Base-by-base conservation (phyloP, 2,888 invertebrate genomes). In the Candidula unifasciata region DNA sequence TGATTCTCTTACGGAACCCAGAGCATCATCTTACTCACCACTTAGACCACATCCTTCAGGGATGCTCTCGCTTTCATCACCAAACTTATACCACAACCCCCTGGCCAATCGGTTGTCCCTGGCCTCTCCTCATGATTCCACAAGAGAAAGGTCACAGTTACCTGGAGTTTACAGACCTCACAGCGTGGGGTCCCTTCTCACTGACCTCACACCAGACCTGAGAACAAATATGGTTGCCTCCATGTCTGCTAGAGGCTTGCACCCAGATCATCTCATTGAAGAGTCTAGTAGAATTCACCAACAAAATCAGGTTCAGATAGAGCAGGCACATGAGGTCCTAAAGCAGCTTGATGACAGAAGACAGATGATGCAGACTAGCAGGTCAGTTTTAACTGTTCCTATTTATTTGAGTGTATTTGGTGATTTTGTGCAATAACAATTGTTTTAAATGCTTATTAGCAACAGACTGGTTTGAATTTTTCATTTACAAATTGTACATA, bases 281-380 rank as follows among this genome's bases (percentile, higher is more conserved):
- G 91, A 90, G 85, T 89, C 90, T 64, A 87, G 88, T 73, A 88
- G 88, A 35, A 85, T 89, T 18, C 87, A 89, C 77, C 85, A 87
- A 77, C 88, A 84, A 82, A 89, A 88, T 86, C 89, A 82, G 80
- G 84, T 79, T 83, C 89, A 89, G 87, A 91, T 87, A 80, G 84
- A 74, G 66, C 87, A 87, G 80, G 91, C 89, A 21, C 85, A 87
- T 35, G 79, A 87, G 27, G 87, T 86, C 21, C 86, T 89, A 27
- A 76, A 74, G 18, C 81, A 84, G 57, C 78, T 88, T 60, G 88
- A 88, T 33, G 76, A 85, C n/a, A 84, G 57, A 52, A 35, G 80
- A 24, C 60, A 74, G n/a, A 71, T 79, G 44, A 44, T 71, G 52
- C 66, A 69, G 37, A 16, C 57, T 18, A 24, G n/a, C 13, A 78